These are phyloP conservation scores for Cordilura impudica DNA, from an alignment of 2,888 invertebrate species.

Conservation along the genomic window DNA sequence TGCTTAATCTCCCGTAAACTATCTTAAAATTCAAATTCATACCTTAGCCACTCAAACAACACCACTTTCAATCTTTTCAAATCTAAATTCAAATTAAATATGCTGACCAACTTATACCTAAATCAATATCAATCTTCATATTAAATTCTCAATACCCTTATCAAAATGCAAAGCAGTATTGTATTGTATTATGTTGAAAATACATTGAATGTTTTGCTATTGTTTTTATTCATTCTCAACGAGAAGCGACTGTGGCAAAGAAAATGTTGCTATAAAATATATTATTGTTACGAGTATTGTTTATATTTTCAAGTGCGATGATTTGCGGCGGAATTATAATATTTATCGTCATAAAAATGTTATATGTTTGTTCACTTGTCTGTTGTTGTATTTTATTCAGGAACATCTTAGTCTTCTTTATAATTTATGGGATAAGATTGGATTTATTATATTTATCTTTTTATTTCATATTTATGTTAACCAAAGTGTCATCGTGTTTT, in stretches of 20 bases:
- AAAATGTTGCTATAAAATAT: background rate
- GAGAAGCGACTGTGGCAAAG: too few species aligned
- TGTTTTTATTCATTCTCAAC: background rate
- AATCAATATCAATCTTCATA: too few species aligned
- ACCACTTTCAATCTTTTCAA: too few species aligned
- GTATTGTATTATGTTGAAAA: background rate
- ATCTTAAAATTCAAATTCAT: too few species aligned
- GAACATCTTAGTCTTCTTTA: background rate
- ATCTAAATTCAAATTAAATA: too few species aligned
- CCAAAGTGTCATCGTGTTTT: background rate
- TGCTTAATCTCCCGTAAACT: too few species aligned
- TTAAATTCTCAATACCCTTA: too few species aligned
- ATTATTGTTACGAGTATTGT: background rate
- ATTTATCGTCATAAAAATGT: background rate
- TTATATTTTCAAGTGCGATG: background rate
- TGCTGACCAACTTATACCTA: too few species aligned
- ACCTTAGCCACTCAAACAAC: too few species aligned
- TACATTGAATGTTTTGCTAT: background rate
- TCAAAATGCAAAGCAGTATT: background rate
- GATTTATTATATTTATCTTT: background rate
- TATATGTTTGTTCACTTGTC: background rate
- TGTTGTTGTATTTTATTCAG: background rate
- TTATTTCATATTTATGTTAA: background rate
- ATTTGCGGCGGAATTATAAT: background rate
- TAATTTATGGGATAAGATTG: background rate